Conservation (phyloP, 2,113 vertebrate genomes). For the Meleagris gallopavo region DNA sequence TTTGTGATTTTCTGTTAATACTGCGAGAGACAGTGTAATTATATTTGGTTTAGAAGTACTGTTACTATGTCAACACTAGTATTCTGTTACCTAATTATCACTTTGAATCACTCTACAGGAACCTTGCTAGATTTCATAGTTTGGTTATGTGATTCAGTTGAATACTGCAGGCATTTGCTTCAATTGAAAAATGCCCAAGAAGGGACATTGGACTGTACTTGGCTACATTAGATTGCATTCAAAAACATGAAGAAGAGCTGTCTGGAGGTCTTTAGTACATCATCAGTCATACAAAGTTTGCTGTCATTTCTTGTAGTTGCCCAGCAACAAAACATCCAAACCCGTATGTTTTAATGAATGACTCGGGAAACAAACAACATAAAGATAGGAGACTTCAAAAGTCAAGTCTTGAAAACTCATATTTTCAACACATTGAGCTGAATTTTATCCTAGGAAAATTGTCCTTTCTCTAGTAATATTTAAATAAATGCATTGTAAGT, state of each 20-base stretch:
- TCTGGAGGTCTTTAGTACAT: background rate
- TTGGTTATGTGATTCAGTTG: background rate
- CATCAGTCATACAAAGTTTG: background rate
- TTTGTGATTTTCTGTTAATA: slow-evolving; percentile 7
- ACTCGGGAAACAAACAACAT: background rate
- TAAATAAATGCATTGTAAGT: background rate
- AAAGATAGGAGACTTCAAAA: background rate
- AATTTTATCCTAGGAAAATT: background rate
- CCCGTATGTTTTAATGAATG: background rate
- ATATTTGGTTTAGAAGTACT: background rate
- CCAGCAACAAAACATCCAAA: background rate
- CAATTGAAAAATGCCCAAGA: background rate
- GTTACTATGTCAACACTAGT: background rate
- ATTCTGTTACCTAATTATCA: background rate
- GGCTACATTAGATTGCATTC: background rate
- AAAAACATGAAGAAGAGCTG: background rate
- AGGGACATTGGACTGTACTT: background rate
- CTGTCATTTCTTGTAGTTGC: background rate
- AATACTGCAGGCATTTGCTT: background rate
- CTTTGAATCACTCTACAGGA: background rate
- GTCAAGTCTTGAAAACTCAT: background rate
- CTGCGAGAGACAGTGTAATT: background rate
- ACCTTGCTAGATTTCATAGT: background rate
- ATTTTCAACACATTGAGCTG: background rate
- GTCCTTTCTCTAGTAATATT: background rate